Base-by-base conservation (phyloP, 2,888 invertebrate species). In the Drosophila borborema region DNA sequence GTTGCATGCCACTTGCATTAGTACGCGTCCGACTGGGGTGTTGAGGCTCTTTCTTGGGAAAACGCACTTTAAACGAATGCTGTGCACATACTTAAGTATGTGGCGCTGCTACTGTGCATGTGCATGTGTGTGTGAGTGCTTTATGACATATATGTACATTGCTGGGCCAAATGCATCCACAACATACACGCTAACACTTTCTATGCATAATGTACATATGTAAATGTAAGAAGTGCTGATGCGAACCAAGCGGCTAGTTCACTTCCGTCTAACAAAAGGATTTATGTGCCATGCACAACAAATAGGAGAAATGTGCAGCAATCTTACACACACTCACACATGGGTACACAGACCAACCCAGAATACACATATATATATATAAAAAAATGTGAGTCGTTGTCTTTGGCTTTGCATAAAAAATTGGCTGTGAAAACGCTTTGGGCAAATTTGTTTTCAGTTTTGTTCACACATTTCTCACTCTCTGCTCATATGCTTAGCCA, bases 371-470 rank as follows among this genome's bases (percentile, higher is more conserved):
- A 20, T 20, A 20, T 20, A 4, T 45, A 34, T 51, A 10, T 36
- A 20, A 28, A 10, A 28, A 14, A 59, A n/a, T 69, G 79, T 61
- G 70, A 64, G 61, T 43, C 73, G 90, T 77, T 86, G 90, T 86
- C 87, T 81, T 90, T 83, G 70, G 72, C 72, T 85, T 89, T 89
- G 75, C 84, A 86, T 90, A 90, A 73, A 89, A 90, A 90, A 90
- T 90, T 90, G 90, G 90, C 90, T 85, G 89, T 86, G 85, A 90
- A 85, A 85, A 86, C 74, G 85, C 85, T 89, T 90, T 83, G 87
- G 90, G 90, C 84, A 71, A 84, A 90, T 83, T 85, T 86, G 70
- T 77, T 77, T 84, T 68, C 65, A 64, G 72, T 75, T 83, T 82
- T 89, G 72, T 74, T 51, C 69, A 78, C 81, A 83, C 64, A 80